These are phyloP conservation scores for Mamestra brassicae DNA, from an alignment of 2,888 invertebrate species.

Conservation along the genomic window DNA sequence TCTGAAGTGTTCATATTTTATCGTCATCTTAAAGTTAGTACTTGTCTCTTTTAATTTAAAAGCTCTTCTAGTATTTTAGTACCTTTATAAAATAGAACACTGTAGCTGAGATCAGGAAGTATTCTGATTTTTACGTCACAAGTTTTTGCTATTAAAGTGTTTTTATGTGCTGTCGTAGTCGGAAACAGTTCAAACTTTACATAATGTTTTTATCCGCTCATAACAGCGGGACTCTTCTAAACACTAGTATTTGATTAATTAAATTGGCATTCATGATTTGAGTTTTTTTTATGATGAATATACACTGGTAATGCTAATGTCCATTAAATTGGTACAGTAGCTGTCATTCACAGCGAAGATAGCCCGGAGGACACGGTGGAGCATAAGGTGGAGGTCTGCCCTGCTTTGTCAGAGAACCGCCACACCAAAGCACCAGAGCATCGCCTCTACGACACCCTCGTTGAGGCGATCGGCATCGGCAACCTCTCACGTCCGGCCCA, in stretches of 20 bases:
- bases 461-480: too few species aligned
- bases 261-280: background rate
- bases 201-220: slow-evolving; percentile 31
- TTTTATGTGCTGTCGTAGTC: slow-evolving; percentile 54
- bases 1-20: background rate
- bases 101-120: slow-evolving; percentile 28
- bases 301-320: too few species aligned
- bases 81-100: slow-evolving; percentile 19
- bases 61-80: background rate
- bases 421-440: too few species aligned
- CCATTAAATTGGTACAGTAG: too few species aligned
- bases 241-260: background rate
- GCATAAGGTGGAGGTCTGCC: too few species aligned
- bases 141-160: slow-evolving; percentile 56
- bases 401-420: too few species aligned
- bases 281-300: background rate
- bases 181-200: slow-evolving; percentile 34
- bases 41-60: background rate
- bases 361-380: too few species aligned
- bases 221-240: background rate
- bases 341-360: too few species aligned
- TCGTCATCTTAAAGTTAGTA: background rate
- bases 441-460: too few species aligned
- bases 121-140: slow-evolving; percentile 64
- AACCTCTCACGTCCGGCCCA: too few species aligned